Conservation (phyloP, 2,888 invertebrate genomes). For the Thymelicus acteon region DNA sequence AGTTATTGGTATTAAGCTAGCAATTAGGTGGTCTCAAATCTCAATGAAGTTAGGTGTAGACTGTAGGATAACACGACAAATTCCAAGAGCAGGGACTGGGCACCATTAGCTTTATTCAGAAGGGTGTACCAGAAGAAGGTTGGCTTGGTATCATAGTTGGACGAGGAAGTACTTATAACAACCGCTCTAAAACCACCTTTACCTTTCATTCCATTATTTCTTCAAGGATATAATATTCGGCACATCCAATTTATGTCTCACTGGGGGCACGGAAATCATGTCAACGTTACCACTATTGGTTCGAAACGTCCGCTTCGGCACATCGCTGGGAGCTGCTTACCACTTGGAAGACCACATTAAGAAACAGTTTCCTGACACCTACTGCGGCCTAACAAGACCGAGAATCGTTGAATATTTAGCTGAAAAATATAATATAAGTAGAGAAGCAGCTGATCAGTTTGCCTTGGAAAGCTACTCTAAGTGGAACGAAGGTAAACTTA, state of each 20-base stretch:
- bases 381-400: conserved; percentile 94
- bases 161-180: too few species aligned
- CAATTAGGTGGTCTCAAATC: too few species aligned
- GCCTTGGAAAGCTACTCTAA: conserved; percentile 91
- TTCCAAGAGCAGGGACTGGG: too few species aligned
- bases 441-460: conserved; percentile 92
- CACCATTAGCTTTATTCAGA: too few species aligned
- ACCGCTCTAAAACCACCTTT: too few species aligned
- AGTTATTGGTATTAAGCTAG: too few species aligned
- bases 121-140: too few species aligned
- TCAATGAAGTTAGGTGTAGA: too few species aligned
- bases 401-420: conserved; percentile 95
- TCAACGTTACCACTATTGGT: conserved; percentile 94
- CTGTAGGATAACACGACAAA: too few species aligned
- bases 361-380: conserved; percentile 86
- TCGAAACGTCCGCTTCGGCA: conserved; percentile 95
- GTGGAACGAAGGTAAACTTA: conserved; percentile 90
- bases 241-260: conserved; percentile 91
- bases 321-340: conserved; percentile 89
- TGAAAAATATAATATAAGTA: conserved; percentile 87
- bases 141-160: too few species aligned
- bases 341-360: conserved; percentile 90
- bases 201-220: background rate
- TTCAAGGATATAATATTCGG: conserved; percentile 93
- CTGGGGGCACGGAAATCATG: conserved; percentile 98